A percentile compares a stretch with the other conserved stretches of the same genome.
These are phyloP conservation scores for Eupithecia vulgata DNA, from an alignment of 2,888 invertebrate genomes.

Conservation along the genomic window DNA sequence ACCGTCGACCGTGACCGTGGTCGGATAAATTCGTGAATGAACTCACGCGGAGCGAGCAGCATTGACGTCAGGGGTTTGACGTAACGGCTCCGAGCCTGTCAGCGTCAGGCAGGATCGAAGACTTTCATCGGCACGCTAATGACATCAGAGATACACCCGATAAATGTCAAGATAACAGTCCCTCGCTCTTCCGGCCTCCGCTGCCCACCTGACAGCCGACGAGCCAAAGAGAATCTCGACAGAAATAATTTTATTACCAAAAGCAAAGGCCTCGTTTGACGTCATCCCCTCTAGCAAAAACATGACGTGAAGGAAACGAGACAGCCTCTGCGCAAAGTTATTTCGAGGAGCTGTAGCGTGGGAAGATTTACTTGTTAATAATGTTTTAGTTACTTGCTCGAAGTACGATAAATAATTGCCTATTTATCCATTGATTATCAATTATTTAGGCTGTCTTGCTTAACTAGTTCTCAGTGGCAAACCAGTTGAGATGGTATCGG, in stretches of 20 bases:
- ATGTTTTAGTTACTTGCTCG: conserved; percentile 17
- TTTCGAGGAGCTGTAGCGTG: conserved; percentile 27
- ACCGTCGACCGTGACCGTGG: conserved; percentile 66
- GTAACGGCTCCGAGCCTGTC: conserved; percentile 51
- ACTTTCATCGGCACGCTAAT: conserved; percentile 14
- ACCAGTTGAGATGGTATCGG: conserved; percentile 33
- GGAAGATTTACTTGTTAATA: conserved; percentile 16
- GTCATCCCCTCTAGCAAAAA: conserved; percentile 30
- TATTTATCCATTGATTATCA: background rate
- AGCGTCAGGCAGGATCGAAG: conserved; percentile 31
- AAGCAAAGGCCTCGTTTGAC: conserved; percentile 33
- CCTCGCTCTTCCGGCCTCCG: conserved; percentile 15
- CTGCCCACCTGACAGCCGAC: conserved; percentile 14
- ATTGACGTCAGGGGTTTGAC: conserved; percentile 70
- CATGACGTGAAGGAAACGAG: conserved; percentile 32
- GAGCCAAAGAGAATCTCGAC: conserved; percentile 17
- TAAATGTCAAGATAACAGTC: conserved; percentile 8
- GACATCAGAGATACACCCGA: conserved; percentile 16
- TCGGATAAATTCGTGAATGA: conserved; percentile 75
- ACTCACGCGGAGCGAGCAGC: conserved; percentile 62
- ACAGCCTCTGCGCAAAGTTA: conserved; percentile 26
- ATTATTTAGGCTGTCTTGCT: background rate
- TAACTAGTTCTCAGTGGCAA: conserved; percentile 23
- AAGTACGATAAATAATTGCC: conserved; percentile 17
- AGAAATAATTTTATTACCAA: conserved; percentile 20